These are phyloP conservation scores for Parazoanthus atlanticus DNA, from an alignment of 92 coral and sea anemone species.

Conservation along the genomic window DNA sequence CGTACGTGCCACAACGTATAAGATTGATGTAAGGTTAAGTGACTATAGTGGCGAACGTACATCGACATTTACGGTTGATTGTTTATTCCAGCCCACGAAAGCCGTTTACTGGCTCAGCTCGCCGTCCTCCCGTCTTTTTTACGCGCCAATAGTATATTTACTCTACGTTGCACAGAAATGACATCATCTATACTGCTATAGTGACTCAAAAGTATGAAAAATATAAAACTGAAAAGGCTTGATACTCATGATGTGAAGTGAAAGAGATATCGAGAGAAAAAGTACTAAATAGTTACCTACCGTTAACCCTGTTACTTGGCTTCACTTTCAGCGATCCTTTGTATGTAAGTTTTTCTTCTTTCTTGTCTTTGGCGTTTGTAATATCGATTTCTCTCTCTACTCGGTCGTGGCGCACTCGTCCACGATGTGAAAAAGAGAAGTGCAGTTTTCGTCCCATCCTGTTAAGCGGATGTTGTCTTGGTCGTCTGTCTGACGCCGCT, in stretches of 20 bases:
- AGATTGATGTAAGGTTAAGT: background rate
- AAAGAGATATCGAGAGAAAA: background rate
- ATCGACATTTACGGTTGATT: background rate
- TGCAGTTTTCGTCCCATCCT: conserved; percentile 30
- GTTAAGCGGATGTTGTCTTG: background rate
- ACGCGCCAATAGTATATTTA: background rate
- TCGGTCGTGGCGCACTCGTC: conserved; percentile 19
- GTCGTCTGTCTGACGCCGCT: conserved; percentile 11
- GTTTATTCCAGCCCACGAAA: background rate
- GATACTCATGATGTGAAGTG: background rate
- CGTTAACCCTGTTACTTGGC: conserved; percentile 9
- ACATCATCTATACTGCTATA: no score
- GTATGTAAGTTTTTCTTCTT: conserved; percentile 27
- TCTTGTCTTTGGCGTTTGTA: conserved; percentile 6
- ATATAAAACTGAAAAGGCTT: background rate
- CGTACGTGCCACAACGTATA: background rate
- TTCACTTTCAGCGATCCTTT: conserved; percentile 30
- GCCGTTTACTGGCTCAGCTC: background rate
- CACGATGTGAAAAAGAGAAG: conserved; percentile 31
- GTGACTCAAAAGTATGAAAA: background rate
- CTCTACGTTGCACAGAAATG: background rate
- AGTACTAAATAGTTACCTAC: background rate
- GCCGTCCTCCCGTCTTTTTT: no score
- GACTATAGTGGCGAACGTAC: background rate
- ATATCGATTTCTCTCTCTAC: conserved; percentile 18